Conservation (phyloP, 2,113 vertebrate species). For the Phylloscopus whistleri region DNA sequence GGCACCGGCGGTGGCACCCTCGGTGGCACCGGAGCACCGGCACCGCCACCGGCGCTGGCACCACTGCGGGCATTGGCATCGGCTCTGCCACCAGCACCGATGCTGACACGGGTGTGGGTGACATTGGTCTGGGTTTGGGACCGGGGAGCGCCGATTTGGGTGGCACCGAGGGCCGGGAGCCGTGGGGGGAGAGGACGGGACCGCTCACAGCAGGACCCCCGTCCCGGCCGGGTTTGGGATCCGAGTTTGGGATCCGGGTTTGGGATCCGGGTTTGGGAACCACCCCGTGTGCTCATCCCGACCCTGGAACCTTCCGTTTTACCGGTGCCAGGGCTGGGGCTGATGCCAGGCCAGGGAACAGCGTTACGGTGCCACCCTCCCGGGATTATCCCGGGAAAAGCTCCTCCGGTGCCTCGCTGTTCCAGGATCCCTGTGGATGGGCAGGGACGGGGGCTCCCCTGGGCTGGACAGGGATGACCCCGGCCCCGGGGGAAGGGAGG, state of each 20-base stretch:
- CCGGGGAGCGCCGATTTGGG: not conserved
- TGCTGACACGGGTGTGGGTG: accelerated
- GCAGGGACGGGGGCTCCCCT: accelerated
- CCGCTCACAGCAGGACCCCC: not conserved
- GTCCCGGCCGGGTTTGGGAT: not conserved
- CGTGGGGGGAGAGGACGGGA: accelerated
- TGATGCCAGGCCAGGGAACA: not conserved
- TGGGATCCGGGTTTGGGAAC: not conserved
- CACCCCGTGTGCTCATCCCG: accelerated
- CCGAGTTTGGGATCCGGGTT: too few species aligned
- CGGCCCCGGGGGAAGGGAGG: not conserved
- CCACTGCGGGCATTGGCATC: accelerated
- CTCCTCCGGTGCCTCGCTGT: not conserved
- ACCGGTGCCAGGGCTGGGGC: not conserved
- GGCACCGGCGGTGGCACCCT: not conserved
- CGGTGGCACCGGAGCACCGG: not conserved
- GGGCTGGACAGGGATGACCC: not conserved
- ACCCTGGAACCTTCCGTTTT: not conserved
- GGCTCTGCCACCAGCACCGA: not conserved
- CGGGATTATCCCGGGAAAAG: not conserved
- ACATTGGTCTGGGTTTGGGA: accelerated
- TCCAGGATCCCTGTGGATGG: accelerated
- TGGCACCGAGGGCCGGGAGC: not conserved
- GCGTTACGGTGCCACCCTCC: accelerated
- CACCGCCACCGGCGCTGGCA: not conserved